Conservation (phyloP, 2,888 invertebrate species). For the Hemaris fuciformis region DNA sequence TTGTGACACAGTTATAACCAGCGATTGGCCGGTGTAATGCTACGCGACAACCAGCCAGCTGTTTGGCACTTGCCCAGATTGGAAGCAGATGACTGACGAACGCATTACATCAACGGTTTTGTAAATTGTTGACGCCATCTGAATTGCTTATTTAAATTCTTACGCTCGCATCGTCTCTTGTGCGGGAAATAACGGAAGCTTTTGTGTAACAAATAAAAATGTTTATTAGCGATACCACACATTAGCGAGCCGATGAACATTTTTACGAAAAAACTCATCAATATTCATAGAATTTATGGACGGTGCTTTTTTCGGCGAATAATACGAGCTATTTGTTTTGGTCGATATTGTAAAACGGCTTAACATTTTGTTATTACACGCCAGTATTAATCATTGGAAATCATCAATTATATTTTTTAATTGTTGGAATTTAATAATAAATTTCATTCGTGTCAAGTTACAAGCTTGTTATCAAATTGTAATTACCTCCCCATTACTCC, state of each 20-base stretch:
- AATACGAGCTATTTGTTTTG: background rate
- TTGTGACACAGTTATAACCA: constrained; percentile 44
- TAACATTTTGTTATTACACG: too few relatives aligned
- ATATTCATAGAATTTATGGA: background rate
- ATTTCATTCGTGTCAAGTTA: background rate
- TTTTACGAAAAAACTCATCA: background rate
- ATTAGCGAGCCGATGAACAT: background rate
- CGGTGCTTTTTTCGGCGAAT: background rate
- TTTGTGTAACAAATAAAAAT: background rate
- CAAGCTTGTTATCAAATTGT: background rate
- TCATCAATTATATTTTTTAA: too few relatives aligned
- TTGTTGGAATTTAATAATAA: too few relatives aligned
- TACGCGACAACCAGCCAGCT: constrained; percentile 36
- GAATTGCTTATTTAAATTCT: background rate
- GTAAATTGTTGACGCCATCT: constrained; percentile 34
- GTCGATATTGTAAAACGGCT: background rate
- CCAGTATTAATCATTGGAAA: too few relatives aligned
- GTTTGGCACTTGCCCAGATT: constrained; percentile 56
- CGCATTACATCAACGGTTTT: constrained; percentile 41
- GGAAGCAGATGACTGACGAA: constrained; percentile 50
- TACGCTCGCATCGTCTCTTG: background rate
- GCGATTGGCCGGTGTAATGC: constrained; percentile 44
- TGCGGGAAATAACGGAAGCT: background rate
- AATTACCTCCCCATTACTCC: background rate
- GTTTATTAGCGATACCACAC: background rate